Base-by-base conservation (phyloP, 2,888 invertebrate genomes). In the Epicampocera succincta region DNA sequence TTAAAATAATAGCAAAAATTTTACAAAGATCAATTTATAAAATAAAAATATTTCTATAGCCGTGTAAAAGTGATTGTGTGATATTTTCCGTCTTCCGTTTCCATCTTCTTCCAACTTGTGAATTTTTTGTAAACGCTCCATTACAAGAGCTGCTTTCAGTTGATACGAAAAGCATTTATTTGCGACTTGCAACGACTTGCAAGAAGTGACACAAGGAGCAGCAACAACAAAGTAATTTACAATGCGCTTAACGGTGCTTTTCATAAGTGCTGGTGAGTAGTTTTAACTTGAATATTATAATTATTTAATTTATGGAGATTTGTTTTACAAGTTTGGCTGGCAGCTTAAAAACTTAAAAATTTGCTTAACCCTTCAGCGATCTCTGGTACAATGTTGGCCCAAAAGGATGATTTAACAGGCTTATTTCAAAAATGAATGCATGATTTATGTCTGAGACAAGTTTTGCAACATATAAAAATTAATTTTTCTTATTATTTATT, bases 261-360 rank as follows among this genome's bases (percentile, higher is more conserved):
- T 78, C 11, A 54, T 72, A 54, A 71, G 71, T 66, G 48, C 78
- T 52, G 82, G 82, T 82, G 78, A 82, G 82, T 82, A 61, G 46
- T 60, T 58, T 56, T 38, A 21, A 48, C 21, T 44, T 15, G 33
- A 33, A 9, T 33, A 6, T 33, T 33, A 33, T 33, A 54, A 13
- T 44, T 48, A 40, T 1, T 46, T 58, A 25, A 48, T 12, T 33
- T 33, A 8, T 33, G 33, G 33, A 33, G 8, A 6, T 33, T 33
- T 5, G 1, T 8, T 5, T 25, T 25, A 3, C 5, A 25, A 25
- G 25, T 5, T 25, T 25, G 25, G 5, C 5, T 25, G 3, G 25
- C 2, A 25, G 5, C 25, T 25, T 5, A 25, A 25, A 25, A 3
- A 25, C 25, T 25, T n/a, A 25, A 25, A 3, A 25, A 25, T 33